A percentile compares a stretch with the other conserved stretches of the same genome.
Conservation (phyloP, 2,888 invertebrate species). For the Scaptodrosophila latifasciaeformis region DNA sequence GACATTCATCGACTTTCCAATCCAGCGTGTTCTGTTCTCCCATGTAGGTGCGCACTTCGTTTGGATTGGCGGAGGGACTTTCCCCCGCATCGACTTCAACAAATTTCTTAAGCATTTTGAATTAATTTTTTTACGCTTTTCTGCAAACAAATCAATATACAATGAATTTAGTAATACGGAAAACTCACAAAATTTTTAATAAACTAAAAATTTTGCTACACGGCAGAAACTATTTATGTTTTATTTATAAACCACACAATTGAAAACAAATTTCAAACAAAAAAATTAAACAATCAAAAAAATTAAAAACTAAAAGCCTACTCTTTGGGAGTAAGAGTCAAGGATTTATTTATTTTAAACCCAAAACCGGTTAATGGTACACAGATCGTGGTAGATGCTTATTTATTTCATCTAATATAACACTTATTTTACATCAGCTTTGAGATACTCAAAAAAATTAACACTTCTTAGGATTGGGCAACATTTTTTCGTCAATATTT, state of each 20-base stretch:
- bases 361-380: too few species aligned
- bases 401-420: too few species aligned
- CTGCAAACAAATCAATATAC: conserved; percentile 5
- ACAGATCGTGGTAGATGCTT: too few species aligned
- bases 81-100: conserved; percentile 60
- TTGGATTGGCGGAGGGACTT: conserved; percentile 64
- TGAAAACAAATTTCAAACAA: neutral
- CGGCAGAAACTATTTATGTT: conserved; percentile 15
- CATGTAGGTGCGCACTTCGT: conserved; percentile 68
- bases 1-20: conserved; percentile 52
- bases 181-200: conserved; percentile 39
- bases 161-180: neutral
- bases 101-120: conserved; percentile 69
- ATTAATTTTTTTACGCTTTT: conserved; percentile 32
- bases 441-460: too few species aligned
- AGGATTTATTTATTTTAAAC: too few species aligned
- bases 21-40: conserved; percentile 50
- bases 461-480: too few species aligned
- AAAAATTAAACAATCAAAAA: neutral
- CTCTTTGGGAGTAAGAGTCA: too few species aligned
- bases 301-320: neutral
- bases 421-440: too few species aligned
- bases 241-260: conserved; percentile 9
- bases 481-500: too few species aligned
- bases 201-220: conserved; percentile 41